Conservation (phyloP, 2,888 invertebrate genomes). For the Andrena marginata region DNA sequence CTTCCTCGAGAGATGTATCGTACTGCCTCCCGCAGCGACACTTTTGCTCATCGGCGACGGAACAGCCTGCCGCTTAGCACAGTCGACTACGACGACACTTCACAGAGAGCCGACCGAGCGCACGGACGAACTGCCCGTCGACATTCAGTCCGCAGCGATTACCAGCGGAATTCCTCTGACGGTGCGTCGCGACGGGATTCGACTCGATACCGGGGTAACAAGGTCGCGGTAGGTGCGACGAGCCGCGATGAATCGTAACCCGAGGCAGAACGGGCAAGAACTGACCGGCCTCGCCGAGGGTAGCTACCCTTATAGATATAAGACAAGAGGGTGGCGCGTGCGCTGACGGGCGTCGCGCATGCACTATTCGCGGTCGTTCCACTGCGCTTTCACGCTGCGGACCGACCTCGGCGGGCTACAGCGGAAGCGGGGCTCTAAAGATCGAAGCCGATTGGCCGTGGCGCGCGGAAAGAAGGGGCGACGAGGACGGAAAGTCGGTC, state of each 20-base stretch:
- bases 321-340: constrained; percentile 68
- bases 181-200: not conserved
- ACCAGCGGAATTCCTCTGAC: not conserved
- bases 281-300: constrained; percentile 74
- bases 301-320: constrained; percentile 79
- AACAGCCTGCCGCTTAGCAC: not conserved
- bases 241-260: constrained; percentile 33
- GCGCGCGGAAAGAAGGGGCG: constrained; percentile 9
- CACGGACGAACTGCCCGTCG: not conserved
- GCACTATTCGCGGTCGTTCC: constrained; percentile 53
- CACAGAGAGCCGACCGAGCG: constrained; percentile 5
- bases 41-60: not conserved
- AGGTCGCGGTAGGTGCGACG: not conserved
- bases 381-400: constrained; percentile 70
- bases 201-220: constrained; percentile 1
- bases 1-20: not conserved
- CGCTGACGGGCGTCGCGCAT: constrained; percentile 60
- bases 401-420: constrained; percentile 40
- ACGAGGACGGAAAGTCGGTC: constrained; percentile 69
- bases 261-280: constrained; percentile 74
- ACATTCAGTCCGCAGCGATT: not conserved
- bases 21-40: constrained; percentile 22
- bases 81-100: constrained; percentile 27
- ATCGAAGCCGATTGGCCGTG: constrained; percentile 51
- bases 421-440: constrained; percentile 50